A percentile compares a stretch with the other conserved stretches of the same genome.
Evolutionary conservation across 2,888 invertebrate species (phyloP).

Genomic region (Galerucella calmariensis): DNA sequence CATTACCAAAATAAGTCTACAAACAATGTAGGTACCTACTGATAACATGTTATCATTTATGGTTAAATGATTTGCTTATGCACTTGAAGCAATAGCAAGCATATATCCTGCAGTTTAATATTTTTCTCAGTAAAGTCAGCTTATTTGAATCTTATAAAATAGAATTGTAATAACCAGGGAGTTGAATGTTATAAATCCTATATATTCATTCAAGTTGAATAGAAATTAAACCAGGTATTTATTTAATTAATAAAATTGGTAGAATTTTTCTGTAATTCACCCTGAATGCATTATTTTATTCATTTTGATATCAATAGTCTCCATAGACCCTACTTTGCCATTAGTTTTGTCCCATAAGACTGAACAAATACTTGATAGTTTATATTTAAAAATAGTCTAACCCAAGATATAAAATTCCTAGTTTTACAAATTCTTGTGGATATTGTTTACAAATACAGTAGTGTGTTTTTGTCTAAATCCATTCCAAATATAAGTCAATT

Average conservation of each 20-base stretch:
- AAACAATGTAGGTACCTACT: not conserved
- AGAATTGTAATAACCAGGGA: not conserved
- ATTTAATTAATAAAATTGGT: not conserved
- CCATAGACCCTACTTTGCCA: too few relatives aligned
- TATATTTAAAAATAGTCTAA: too few relatives aligned
- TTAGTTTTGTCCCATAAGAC: too few relatives aligned
- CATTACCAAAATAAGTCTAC: not conserved
- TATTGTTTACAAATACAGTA: too few relatives aligned
- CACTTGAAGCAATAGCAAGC: not conserved
- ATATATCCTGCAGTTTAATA: not conserved
- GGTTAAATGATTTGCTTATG: not conserved
- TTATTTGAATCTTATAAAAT: not conserved
- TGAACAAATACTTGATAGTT: too few relatives aligned
- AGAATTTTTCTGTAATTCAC: not conserved
- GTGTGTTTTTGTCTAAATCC: too few relatives aligned
- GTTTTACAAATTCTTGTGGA: too few relatives aligned
- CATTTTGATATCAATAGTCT: too few relatives aligned
- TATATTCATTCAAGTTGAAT: not conserved
- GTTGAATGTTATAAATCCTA: not conserved
- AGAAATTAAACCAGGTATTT: not conserved
- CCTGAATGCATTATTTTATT: not conserved
- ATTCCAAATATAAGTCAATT: too few relatives aligned
- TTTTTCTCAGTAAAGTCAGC: slow-evolving; percentile 5
- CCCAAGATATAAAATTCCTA: too few relatives aligned
- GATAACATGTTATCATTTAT: not conserved